Conservation (phyloP, 2,113 vertebrate genomes). For the Pleuronectes platessa region DNA sequence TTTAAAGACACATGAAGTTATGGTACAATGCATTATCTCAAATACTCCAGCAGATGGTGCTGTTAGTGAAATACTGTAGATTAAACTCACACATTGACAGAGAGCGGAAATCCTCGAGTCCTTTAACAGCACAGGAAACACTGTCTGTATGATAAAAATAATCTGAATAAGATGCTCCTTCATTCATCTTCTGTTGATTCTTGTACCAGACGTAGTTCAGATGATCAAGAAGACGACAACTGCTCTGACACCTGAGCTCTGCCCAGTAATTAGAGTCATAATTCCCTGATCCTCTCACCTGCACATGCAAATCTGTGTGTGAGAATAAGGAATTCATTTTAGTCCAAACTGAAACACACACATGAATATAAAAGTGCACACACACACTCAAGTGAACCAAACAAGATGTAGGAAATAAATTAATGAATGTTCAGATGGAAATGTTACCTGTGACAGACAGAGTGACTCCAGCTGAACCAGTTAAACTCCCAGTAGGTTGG, state of each 20-base stretch:
- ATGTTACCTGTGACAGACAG: not conserved
- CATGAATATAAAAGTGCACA: not conserved
- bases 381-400: no score
- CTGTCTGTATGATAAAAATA: not conserved
- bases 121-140: not conserved
- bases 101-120: not conserved
- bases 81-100: conserved; percentile 31
- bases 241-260: not conserved
- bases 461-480: conserved; percentile 1
- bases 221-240: not conserved
- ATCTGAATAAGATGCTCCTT: fast-evolving
- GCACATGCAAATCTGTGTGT: not conserved
- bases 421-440: not conserved
- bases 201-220: conserved; percentile 28
- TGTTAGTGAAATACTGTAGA: not conserved
- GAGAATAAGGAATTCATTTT: not conserved
- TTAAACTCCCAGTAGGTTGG: fast-evolving
- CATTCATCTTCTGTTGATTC: fast-evolving
- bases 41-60: no score
- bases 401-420: not conserved
- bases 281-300: no score
- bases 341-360: not conserved
- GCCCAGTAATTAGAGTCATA: no score
- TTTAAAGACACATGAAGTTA: no score
- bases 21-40: no score